Conservation (phyloP, 2,113 vertebrate species). For the Corydoras maculifer region DNA sequence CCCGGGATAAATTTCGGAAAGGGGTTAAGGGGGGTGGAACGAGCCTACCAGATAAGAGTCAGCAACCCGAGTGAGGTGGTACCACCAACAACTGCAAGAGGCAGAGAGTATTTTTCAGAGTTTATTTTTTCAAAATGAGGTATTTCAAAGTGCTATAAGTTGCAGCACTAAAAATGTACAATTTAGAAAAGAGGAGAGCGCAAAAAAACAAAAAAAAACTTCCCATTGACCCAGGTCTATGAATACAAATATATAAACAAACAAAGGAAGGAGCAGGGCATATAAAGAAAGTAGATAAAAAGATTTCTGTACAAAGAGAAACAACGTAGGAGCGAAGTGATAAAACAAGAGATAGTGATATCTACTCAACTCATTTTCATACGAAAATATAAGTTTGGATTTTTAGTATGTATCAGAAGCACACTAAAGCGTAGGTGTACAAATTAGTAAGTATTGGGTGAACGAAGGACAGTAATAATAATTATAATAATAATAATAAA, state of each 20-base stretch:
- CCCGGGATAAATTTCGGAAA: too few species aligned
- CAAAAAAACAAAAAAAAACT: slow-evolving; percentile 49
- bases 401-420: slow-evolving; percentile 99
- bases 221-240: slow-evolving; percentile 96
- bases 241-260: slow-evolving; percentile 98
- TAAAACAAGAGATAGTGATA: slow-evolving; percentile 98
- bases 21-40: too few species aligned
- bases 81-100: too few species aligned
- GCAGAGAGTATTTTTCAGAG: slow-evolving; percentile 51
- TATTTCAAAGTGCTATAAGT: slow-evolving; percentile 99
- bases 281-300: slow-evolving; percentile 77
- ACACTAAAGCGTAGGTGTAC: slow-evolving; percentile 99
- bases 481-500: slow-evolving; percentile 30
- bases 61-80: too few species aligned
- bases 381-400: slow-evolving; percentile 99
- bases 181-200: slow-evolving; percentile 51
- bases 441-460: slow-evolving; percentile 97
- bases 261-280: slow-evolving; percentile 63
- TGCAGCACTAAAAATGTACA: slow-evolving; percentile 99
- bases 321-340: slow-evolving; percentile 69
- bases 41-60: too few species aligned
- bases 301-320: slow-evolving; percentile 96
- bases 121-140: slow-evolving; percentile 99
- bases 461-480: slow-evolving; percentile 53
- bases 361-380: slow-evolving; percentile 99